Evolutionary conservation across 2,113 vertebrate species (phyloP), one percentile per base, ranked within the genome.

Genomic region (Brachyistius frenatus): DNA sequence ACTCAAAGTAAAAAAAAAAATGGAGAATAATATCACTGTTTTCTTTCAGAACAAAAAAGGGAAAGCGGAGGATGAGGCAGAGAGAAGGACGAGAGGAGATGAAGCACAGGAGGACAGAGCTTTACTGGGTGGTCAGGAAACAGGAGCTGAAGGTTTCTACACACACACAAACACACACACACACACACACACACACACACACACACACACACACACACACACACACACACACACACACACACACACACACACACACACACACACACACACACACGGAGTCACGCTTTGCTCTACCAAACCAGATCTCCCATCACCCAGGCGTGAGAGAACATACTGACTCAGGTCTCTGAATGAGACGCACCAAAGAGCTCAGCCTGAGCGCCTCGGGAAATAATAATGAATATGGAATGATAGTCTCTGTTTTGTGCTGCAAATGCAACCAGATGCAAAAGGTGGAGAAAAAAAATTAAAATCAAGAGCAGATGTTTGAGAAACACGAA

Each of bases 331-430:
- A 95, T 93, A 94, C 92, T 46, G 10, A 66, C 76, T 71, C 70
- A 64, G 75, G 55, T 85, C 85, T 60, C 41, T 60, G n/a, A 93
- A 66, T 95, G 95, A 82, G 78, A 96, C 94, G 92, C 91, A 93
- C 94, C 90, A 94, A 84, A 85, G 93, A 87, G 91, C 88, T 93
- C 92, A 91, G 80, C 50, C 72, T 60, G 66, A 77, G 90, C 81
- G 96, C 97, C 96, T 95, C 94, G 52, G 96, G 96, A 97, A 96
- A 96, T 94, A 96, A 96, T 96, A 95, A 97, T 96, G 96, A 98
- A 97, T 97, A 97, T 96, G 96, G 96, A 97, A 96, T 96, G 96
- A 97, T 97, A 62, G 84, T 85, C 76, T 57, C 84, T 82, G 96
- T 97, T 92, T 96, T 97, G 95, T 94, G 89, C 94, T 93, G 90